A percentile compares a stretch with the other conserved stretches of the same genome.
Evolutionary conservation across 2,888 invertebrate genomes (phyloP).

Genomic region (Brachypterus glaber): DNA sequence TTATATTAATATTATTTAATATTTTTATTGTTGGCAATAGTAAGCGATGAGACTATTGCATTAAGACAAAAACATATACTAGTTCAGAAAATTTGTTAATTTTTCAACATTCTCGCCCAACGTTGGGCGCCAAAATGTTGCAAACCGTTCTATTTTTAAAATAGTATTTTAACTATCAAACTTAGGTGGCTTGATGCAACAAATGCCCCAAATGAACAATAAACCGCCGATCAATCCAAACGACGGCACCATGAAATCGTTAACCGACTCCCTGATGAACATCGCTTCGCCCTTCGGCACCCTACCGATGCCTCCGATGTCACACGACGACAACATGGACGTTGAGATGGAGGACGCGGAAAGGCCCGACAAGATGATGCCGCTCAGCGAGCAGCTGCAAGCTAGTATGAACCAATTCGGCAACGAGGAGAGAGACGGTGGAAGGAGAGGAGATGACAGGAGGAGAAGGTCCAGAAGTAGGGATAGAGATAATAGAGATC

Average conservation of each 20-base stretch:
- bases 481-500: constrained; percentile 26
- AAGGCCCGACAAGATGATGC: constrained; percentile 28
- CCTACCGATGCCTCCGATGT: constrained; percentile 36
- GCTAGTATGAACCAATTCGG: constrained; percentile 29
- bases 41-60: no score
- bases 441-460: constrained; percentile 21
- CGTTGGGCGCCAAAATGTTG: no score
- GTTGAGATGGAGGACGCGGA: constrained; percentile 61
- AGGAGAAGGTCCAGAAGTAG: constrained; percentile 29
- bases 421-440: constrained; percentile 21
- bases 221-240: constrained; percentile 18
- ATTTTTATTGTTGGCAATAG: no score
- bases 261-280: constrained; percentile 36
- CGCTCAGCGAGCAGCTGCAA: constrained; percentile 43
- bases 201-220: constrained; percentile 23
- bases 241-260: constrained; percentile 20
- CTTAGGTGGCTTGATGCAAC: no score
- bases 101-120: no score
- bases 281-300: constrained; percentile 39
- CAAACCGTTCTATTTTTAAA: no score
- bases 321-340: constrained; percentile 68
- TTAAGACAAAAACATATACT: no score
- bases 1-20: no score
- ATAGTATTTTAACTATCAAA: no score
- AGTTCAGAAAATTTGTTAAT: no score